Evolutionary conservation across 2,113 vertebrate species (phyloP), one percentile per base, ranked within the genome.

Genomic region (Scatophagus argus): DNA sequence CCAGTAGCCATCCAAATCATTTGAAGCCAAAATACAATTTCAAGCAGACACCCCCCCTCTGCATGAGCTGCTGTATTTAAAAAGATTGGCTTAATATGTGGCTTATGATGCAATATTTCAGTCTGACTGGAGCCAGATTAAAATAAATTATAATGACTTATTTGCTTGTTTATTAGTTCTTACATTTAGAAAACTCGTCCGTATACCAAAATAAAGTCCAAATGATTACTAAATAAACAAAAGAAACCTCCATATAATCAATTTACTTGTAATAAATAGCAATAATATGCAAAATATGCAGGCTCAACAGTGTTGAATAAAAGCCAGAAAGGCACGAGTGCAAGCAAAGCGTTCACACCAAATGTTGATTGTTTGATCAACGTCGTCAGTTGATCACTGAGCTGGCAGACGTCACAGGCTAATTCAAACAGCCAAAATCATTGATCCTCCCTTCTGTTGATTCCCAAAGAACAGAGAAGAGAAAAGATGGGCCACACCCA

Each of bases 371-470:
- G 59, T 72, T 70, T 74, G 72, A 82, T 82, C 75, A 74, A 52
- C 23, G 0, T 29, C 74, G 36, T 46, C 13, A 21, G 51, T 61
- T 60, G 52, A 84, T 84, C 51, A 46, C 58, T 16, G 29, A 52
- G 63, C 31, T 82, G 75, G 77, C 69, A 88, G 64, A 69, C 46
- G 41, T 31, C 6, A 58, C 14, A 11, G 38, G 62, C 31, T n/a
- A 21, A 17, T 60, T 71, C 41, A 62, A 68, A 82, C 31, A 27
- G 58, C 82, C 68, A 70, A 83, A 69, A 80, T 73, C 74, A 63
- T 79, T 87, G 70, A 90, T 85, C 86, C 67, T 59, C 52, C 77
- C 77, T 43, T 83, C 87, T 83, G 85, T 54, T 77, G 56, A 49
- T 64, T 74, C 59, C 51, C 27, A 38, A 62, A 58, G 55, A 29